Percentiles rank a stretch among this genome's conserved stretches.
Conservation (phyloP, 2,797 vertebrate species). For the Macropodus opercularis region DNA sequence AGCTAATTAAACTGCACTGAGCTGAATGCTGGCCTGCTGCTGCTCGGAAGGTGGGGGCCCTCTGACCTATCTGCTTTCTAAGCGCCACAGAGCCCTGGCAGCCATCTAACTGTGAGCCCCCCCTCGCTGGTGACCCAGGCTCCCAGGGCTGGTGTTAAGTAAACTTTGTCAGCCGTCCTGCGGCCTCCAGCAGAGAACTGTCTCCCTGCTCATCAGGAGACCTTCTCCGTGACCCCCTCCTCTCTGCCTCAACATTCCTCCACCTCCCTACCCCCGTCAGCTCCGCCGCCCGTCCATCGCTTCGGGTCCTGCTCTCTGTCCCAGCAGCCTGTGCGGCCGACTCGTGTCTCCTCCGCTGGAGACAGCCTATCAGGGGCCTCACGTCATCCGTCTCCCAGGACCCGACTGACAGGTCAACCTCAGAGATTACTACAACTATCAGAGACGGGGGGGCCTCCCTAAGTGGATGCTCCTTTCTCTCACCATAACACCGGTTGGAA, state of each 20-base stretch:
- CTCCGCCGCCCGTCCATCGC: slow-evolving; percentile 48
- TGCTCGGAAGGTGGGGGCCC: neutral
- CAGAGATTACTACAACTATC: slow-evolving; percentile 77
- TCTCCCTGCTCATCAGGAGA: slow-evolving; percentile 71
- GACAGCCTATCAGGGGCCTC: slow-evolving; percentile 80
- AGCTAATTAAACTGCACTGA: too few relatives aligned
- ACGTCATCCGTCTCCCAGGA: slow-evolving; percentile 78
- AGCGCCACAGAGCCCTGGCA: neutral
- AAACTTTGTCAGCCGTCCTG: slow-evolving; percentile 85
- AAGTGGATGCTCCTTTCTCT: slow-evolving; percentile 73
- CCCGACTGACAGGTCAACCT: slow-evolving; percentile 74
- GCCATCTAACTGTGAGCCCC: slow-evolving; percentile 7
- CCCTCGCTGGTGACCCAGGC: slow-evolving; percentile 77
- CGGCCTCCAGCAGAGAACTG: slow-evolving; percentile 73
- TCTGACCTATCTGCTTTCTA: neutral
- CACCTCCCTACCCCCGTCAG: slow-evolving; percentile 24
- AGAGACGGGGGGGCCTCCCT: slow-evolving; percentile 41
- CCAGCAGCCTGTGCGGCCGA: slow-evolving; percentile 49
- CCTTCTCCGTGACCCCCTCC: slow-evolving; percentile 59
- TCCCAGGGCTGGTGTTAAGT: slow-evolving; percentile 85
- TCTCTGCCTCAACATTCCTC: slow-evolving; percentile 66
- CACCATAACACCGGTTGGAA: slow-evolving; percentile 55
- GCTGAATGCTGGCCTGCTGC: too few relatives aligned
- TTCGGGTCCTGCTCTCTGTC: slow-evolving; percentile 69
- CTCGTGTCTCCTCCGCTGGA: slow-evolving; percentile 73